Evolutionary conservation across 2,888 invertebrate species (phyloP).

Genomic region (Eurytoma adleriae): DNA sequence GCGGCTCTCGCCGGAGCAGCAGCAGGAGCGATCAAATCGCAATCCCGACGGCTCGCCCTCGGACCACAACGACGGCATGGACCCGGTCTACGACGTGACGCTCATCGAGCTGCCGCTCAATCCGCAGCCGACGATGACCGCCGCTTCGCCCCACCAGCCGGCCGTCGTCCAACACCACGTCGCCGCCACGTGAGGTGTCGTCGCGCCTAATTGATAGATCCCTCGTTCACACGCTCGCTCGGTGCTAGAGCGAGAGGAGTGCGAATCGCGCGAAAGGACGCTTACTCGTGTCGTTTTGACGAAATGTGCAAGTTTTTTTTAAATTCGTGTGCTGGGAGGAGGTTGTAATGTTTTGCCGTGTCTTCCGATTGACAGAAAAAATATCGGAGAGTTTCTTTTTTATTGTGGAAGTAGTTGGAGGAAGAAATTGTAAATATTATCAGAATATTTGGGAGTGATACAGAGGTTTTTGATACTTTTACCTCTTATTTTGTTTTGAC

Average conservation of each 20-base stretch:
- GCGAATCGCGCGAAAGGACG: too few relatives aligned
- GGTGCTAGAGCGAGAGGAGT: conserved; percentile 5
- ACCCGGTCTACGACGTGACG: conserved; percentile 89
- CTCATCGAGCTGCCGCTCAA: conserved; percentile 85
- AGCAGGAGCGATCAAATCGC: conserved; percentile 67
- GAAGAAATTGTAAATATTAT: conserved; percentile 23
- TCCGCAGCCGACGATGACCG: conserved; percentile 60
- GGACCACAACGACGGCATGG: conserved; percentile 77
- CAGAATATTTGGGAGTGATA: conserved; percentile 2
- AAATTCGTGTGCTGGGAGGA: conserved; percentile 4
- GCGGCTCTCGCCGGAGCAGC: conserved; percentile 73
- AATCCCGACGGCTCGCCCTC: conserved; percentile 71
- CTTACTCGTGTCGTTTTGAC: conserved; percentile 11
- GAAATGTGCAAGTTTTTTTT: conserved; percentile 19
- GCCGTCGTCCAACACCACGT: conserved; percentile 67
- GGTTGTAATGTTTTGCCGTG: neutral
- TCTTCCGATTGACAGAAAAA: neutral
- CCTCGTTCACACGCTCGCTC: conserved; percentile 28
- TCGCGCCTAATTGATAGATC: neutral
- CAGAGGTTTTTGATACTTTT: conserved; percentile 22
- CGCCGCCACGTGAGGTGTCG: conserved; percentile 68
- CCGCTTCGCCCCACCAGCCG: conserved; percentile 68
- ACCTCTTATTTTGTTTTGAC: conserved; percentile 23
- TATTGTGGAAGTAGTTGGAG: neutral
- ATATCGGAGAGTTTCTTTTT: neutral